Percentiles rank a stretch among this genome's conserved stretches.
These are phyloP conservation scores for Macropis europaea DNA, from an alignment of 2,888 invertebrate species.

Conservation along the genomic window DNA sequence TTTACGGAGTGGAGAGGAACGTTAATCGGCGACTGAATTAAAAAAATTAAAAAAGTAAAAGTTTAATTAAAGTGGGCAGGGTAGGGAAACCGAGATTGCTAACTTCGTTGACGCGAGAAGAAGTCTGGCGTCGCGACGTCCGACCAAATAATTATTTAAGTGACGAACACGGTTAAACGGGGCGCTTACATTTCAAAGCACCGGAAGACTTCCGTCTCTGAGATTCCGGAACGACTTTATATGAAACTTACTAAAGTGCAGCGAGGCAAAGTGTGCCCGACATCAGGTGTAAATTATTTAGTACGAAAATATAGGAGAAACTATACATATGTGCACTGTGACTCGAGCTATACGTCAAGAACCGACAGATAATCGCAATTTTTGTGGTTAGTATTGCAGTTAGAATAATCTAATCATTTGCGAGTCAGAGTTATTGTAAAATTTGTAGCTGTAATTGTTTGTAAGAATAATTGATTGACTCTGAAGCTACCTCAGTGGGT, in stretches of 20 bases:
- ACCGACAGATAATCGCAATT: too few species aligned
- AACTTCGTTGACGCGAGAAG: neutral
- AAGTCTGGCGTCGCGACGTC: too few species aligned
- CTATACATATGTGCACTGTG: too few species aligned
- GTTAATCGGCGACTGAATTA: neutral
- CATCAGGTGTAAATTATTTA: too few species aligned
- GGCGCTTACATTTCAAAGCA: conserved; percentile 11
- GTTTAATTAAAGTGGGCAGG: conserved; percentile 1
- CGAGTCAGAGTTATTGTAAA: too few species aligned
- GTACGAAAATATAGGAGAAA: too few species aligned
- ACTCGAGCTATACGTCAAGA: too few species aligned
- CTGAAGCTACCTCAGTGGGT: too few species aligned
- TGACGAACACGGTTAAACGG: neutral
- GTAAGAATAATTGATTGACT: too few species aligned
- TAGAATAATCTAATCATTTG: too few species aligned
- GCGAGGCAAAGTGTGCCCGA: neutral
- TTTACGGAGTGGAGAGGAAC: neutral
- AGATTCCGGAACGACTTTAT: conserved; percentile 2
- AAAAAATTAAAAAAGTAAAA: conserved; percentile 4
- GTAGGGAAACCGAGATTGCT: neutral
- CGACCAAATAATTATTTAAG: conserved; percentile 18
- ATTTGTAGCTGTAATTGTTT: too few species aligned
- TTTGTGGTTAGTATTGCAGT: too few species aligned
- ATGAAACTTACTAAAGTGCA: conserved; percentile 4
- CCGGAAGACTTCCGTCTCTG: neutral